Evolutionary conservation across 53 echinoderm and acorn worm genomes (phyloP), one percentile per base, ranked within the genome.

Genomic region (Echinarachnius parma): DNA sequence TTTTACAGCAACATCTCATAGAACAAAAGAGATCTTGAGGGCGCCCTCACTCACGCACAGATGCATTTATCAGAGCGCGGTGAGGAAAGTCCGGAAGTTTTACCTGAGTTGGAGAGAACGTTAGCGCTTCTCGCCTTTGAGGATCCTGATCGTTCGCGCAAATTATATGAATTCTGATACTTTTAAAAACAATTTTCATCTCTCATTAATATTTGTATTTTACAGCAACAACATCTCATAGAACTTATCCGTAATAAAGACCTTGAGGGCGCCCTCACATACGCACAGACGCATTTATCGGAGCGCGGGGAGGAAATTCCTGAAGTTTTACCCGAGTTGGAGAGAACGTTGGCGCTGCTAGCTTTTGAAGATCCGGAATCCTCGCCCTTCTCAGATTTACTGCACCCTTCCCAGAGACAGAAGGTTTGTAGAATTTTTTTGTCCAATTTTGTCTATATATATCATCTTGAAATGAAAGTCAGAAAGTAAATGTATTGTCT

Each of bases 171-270:
- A n/a, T n/a, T n/a, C n/a, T n/a, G n/a, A n/a, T n/a, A n/a, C n/a
- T n/a, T n/a, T n/a, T n/a, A n/a, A n/a, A n/a, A n/a, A n/a, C n/a
- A n/a, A n/a, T n/a, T n/a, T n/a, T n/a, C n/a, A n/a, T n/a, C n/a
- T n/a, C n/a, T n/a, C n/a, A n/a, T n/a, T n/a, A n/a, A n/a, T n/a
- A n/a, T 27, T 24, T 50, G 4, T 1, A 23, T 54, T 31, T 57
- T 46, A 62, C 48, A 96, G 96, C 96, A 96, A 96, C 91, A 96
- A 68, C 91, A 96, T 82, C 82, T 96, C 15, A 96, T 96, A 32
- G 96, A 96, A 46, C 50, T 96, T 16, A 96, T 96, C 35, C 77
- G 91, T 31, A 84, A 88, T 34, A 85, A 82, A 4, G 86, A 88
- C 48, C 21, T 91, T 19, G 96, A 91, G 56, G 82, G 87, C 9